Evolutionary conservation across 1,140 invertebrate genomes (phyloP).

Genomic region (Catajapyx aquilonaris): DNA sequence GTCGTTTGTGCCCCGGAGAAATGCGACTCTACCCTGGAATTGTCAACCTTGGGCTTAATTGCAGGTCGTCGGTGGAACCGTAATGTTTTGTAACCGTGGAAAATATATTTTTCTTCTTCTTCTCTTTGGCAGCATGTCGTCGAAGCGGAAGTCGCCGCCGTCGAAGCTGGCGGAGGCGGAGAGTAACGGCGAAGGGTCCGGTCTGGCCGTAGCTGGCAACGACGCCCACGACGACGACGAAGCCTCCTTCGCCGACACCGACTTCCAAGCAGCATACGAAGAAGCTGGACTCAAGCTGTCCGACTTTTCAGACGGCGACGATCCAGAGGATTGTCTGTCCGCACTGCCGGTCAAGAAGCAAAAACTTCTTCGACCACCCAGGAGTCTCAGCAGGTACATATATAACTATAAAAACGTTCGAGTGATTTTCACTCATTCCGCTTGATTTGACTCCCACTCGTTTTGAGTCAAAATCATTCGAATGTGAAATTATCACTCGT

Average conservation of each 20-base stretch:
- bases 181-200: background rate
- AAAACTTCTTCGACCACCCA: constrained; percentile 11
- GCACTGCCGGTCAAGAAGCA: constrained; percentile 18
- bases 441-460: no score
- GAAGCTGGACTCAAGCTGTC: constrained; percentile 1
- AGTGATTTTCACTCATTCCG: background rate
- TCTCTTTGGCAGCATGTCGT: constrained; percentile 57
- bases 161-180: constrained; percentile 54
- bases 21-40: no score
- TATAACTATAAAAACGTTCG: background rate
- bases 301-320: background rate
- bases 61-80: no score
- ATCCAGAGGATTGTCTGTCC: constrained; percentile 7
- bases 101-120: constrained; percentile 11
- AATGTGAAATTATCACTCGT: no score
- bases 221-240: constrained; percentile 20
- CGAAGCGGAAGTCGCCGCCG: constrained; percentile 78
- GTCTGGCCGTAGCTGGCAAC: constrained; percentile 9
- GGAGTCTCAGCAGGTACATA: background rate
- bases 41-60: no score
- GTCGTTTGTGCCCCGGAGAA: no score
- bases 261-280: constrained; percentile 4
- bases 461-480: no score
- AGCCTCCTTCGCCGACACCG: constrained; percentile 17
- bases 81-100: background rate